Evolutionary conservation across 1,140 invertebrate species (phyloP).

Genomic region (Drosophila bipectinata): DNA sequence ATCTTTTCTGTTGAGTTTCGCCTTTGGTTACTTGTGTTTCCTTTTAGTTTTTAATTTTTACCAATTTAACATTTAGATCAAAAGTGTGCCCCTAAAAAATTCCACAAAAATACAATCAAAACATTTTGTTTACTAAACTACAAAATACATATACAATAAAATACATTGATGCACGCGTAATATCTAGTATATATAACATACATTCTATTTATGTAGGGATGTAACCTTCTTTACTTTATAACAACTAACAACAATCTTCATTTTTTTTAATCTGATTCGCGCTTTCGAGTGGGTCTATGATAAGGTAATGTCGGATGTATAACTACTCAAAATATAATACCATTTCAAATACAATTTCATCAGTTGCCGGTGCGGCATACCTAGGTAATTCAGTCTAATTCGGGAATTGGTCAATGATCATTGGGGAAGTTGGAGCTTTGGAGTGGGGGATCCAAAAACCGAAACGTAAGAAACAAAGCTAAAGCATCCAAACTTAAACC

Average conservation of each 20-base stretch:
- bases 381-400: constrained; percentile 80
- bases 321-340: constrained; percentile 78
- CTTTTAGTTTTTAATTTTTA: constrained; percentile 29
- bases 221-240: constrained; percentile 51
- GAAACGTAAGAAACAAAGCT: constrained; percentile 17
- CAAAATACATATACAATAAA: constrained; percentile 71
- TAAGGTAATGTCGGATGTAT: constrained; percentile 43
- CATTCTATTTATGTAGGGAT: constrained; percentile 36
- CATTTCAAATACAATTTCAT: constrained; percentile 63
- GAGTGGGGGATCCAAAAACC: constrained; percentile 18
- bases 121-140: constrained; percentile 74
- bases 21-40: constrained; percentile 30
- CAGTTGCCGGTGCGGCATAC: constrained; percentile 49
- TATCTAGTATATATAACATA: constrained; percentile 41
- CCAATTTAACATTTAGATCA: constrained; percentile 66
- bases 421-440: constrained; percentile 26
- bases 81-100: constrained; percentile 76
- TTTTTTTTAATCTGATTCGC: constrained; percentile 22
- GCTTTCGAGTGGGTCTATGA: constrained; percentile 1
- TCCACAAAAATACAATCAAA: constrained; percentile 79
- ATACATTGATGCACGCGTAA: constrained; percentile 51
- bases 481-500: too few relatives aligned
- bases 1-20: constrained; percentile 35
- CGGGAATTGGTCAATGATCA: constrained; percentile 74
- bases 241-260: constrained; percentile 67